Evolutionary conservation across 92 coral and sea anemone species (phyloP).

Genomic region (Epizoanthus scotinus): DNA sequence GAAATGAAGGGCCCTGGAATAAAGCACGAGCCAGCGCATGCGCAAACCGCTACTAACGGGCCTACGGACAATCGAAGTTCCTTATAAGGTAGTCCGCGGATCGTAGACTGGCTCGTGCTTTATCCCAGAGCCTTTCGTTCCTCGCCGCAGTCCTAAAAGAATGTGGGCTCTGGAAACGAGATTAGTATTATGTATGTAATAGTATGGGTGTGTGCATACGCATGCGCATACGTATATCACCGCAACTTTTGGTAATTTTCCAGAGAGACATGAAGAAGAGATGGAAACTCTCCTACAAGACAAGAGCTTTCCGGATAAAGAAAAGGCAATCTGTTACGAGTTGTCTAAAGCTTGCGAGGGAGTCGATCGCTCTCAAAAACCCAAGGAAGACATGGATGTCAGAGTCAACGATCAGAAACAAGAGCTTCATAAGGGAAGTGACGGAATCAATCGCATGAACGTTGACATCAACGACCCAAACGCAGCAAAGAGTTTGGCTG

Average conservation of each 20-base stretch:
- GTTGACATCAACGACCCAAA: slow-evolving; percentile 93
- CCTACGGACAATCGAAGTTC: too few species aligned
- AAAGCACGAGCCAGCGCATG: too few species aligned
- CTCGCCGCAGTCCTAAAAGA: too few species aligned
- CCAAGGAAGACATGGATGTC: slow-evolving; percentile 86
- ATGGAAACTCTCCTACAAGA: slow-evolving; percentile 66
- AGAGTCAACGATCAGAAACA: slow-evolving; percentile 78
- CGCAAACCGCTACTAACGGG: too few species aligned
- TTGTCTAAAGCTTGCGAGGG: slow-evolving; percentile 93
- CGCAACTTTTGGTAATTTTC: not conserved
- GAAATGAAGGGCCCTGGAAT: too few species aligned
- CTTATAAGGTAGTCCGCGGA: too few species aligned
- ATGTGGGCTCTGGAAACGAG: too few species aligned
- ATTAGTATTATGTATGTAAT: too few species aligned
- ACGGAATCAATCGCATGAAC: slow-evolving; percentile 78
- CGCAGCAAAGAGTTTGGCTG: slow-evolving; percentile 80
- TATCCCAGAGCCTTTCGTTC: too few species aligned
- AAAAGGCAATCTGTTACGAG: slow-evolving; percentile 84
- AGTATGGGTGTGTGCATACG: too few species aligned
- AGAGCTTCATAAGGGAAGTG: slow-evolving; percentile 46
- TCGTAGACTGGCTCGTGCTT: too few species aligned
- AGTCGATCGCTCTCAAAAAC: slow-evolving; percentile 90
- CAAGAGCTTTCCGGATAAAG: slow-evolving; percentile 60
- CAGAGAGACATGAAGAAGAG: slow-evolving; percentile 95
- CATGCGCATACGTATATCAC: too few species aligned